These are phyloP conservation scores for Poecile montanus DNA, from an alignment of 2,797 vertebrate species.

Conservation along the genomic window DNA sequence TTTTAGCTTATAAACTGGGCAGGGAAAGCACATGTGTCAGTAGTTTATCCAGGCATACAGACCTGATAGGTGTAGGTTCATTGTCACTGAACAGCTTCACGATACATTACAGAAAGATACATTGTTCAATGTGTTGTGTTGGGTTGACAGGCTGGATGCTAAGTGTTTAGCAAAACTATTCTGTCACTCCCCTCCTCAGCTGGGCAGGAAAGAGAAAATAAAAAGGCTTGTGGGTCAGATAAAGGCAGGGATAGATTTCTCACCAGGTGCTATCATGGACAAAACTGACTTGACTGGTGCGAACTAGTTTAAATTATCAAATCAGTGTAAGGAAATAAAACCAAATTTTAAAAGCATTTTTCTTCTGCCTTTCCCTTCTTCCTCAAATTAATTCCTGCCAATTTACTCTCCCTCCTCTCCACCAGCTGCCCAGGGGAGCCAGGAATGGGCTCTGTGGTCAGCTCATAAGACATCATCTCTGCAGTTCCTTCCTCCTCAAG, in stretches of 20 bases:
- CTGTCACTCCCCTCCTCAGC: background rate
- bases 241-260: background rate
- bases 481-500: background rate
- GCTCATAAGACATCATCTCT: background rate
- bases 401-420: background rate
- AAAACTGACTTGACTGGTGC: background rate
- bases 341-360: background rate
- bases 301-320: background rate
- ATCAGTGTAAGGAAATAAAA: background rate
- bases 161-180: background rate
- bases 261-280: background rate
- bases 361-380: background rate
- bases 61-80: background rate
- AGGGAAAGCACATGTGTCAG: background rate
- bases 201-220: background rate
- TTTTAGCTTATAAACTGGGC: background rate
- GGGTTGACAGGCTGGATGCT: background rate
- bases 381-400: background rate
- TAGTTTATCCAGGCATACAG: background rate
- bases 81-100: background rate
- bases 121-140: background rate
- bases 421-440: accelerated
- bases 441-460: too few species aligned
- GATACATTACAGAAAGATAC: background rate
- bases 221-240: accelerated